phyloP scores from a whole-genome alignment of 92 coral and sea anemone species.

The Parazoanthus darwini region DNA sequence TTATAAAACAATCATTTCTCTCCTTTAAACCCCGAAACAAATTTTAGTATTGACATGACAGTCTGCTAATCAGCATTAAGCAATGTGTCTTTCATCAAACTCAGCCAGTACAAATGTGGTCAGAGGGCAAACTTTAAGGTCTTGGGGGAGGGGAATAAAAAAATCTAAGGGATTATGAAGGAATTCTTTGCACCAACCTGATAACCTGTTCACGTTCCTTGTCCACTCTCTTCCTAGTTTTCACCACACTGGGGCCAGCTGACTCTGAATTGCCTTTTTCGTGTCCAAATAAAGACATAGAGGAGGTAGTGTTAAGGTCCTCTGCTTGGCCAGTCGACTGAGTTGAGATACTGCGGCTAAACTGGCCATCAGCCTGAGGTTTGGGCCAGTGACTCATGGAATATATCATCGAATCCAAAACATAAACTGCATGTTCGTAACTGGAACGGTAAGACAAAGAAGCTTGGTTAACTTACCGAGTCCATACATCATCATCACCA shows the following conservation, averaged over 20 bases:
- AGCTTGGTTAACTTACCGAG: background rate
- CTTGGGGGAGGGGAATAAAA: no score
- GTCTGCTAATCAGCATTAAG: no score
- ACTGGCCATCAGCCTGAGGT: slow-evolving; percentile 29
- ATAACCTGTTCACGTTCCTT: slow-evolving; percentile 59
- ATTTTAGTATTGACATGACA: no score
- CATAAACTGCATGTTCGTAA: slow-evolving; percentile 86
- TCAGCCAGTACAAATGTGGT: no score
- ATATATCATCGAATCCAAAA: slow-evolving; percentile 82
- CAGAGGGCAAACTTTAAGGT: no score
- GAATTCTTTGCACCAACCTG: slow-evolving; percentile 4
- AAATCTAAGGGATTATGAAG: background rate
- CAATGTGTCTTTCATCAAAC: no score
- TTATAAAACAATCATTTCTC: no score
- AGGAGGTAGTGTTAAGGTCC: slow-evolving; percentile 46
- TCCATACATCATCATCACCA: no score
- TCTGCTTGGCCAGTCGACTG: slow-evolving; percentile 65
- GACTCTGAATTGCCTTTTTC: slow-evolving; percentile 47
- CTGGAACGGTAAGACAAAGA: slow-evolving; percentile 37
- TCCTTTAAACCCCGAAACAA: no score
- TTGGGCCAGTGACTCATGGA: slow-evolving; percentile 79
- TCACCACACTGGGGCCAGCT: slow-evolving; percentile 25
- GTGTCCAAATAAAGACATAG: slow-evolving; percentile 29
- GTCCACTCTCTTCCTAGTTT: slow-evolving; percentile 52
- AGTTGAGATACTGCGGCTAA: slow-evolving; percentile 60